Base-by-base conservation (phyloP, 2,113 vertebrate species). In the Oophaga pumilio region DNA sequence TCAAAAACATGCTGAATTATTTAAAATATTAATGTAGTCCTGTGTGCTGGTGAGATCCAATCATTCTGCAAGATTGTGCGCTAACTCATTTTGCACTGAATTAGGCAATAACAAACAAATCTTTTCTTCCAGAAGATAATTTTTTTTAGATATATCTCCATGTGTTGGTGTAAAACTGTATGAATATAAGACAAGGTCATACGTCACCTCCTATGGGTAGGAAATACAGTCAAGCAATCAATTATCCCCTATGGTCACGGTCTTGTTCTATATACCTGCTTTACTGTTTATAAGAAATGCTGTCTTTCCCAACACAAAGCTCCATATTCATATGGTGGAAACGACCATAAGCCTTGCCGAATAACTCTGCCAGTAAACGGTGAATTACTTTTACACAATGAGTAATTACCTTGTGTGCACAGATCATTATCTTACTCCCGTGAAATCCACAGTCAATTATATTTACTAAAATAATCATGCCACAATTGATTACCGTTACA, bases 401-500 rank as follows among this genome's bases (percentile, higher is more conserved):
- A 56, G 26, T 69, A 86, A 86, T 86, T 81, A 68, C 74, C 3
- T 28, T 68, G 28, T 73, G 28, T 57, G 64, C 49, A 20, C 15
- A n/a, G 68, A 86, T n/a, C 24, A 73, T 81, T 81, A 79, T 43
- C 50, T 73, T 73, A 24, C 85, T 49, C 7, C 20, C 33, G 60
- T 69, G 76, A 73, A 13, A 43, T 59, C 43, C 64, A 4, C n/a
- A 78, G 64, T 26, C 77, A 73, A 59, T 81, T 73, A 43, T 24
- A 87, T 73, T 56, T 81, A 81, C 77, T 22, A 57, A 87, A 87
- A 87, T 87, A 81, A 69, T 73, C 53, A 60, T 59, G 77, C 73
- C 64, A 24, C 15, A 33, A 81, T 87, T 87, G 85, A 87, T 87
- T 87, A 69, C 76, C 76, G 62, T 73, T 87, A 82, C 50, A 43